Conservation (phyloP, 2,113 vertebrate genomes). For the Dasypus novemcinctus region DNA sequence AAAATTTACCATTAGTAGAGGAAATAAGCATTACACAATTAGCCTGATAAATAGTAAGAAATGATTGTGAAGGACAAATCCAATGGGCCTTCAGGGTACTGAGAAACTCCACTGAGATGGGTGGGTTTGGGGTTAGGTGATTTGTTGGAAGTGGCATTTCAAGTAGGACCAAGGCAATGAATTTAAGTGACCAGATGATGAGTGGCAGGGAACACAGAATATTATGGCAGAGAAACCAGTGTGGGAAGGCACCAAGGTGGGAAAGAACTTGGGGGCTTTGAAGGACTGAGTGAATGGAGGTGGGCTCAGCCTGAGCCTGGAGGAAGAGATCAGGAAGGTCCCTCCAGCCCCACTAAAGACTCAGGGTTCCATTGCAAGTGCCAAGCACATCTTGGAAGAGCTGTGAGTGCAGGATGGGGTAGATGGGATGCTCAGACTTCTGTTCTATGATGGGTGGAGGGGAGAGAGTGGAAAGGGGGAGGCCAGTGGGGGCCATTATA, state of each 20-base stretch:
- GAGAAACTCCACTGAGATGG: too few species aligned
- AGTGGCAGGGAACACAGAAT: too few species aligned
- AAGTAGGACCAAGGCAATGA: not conserved
- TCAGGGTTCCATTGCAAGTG: not conserved
- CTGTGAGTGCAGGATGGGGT: too few species aligned
- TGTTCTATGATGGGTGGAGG: too few species aligned
- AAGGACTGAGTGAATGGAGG: not conserved
- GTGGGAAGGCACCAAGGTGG: rapidly evolving
- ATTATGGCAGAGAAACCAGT: too few species aligned
- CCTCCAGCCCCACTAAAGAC: not conserved
- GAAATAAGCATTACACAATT: not conserved
- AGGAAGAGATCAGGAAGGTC: not conserved
- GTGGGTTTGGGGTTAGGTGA: not conserved
- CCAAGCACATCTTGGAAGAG: too few species aligned
- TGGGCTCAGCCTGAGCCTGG: not conserved
- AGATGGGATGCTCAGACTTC: too few species aligned
- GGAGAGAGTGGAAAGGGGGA: too few species aligned
- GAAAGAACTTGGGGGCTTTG: too few species aligned
- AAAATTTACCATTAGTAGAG: not conserved
- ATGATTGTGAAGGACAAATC: not conserved
- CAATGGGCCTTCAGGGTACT: not conserved
- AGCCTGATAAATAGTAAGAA: not conserved
- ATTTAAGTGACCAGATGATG: not conserved
- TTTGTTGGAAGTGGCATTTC: not conserved
- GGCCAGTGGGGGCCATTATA: too few species aligned